Evolutionary conservation across 2,888 invertebrate genomes (phyloP).

Genomic region (Drosophila diplacantha): DNA sequence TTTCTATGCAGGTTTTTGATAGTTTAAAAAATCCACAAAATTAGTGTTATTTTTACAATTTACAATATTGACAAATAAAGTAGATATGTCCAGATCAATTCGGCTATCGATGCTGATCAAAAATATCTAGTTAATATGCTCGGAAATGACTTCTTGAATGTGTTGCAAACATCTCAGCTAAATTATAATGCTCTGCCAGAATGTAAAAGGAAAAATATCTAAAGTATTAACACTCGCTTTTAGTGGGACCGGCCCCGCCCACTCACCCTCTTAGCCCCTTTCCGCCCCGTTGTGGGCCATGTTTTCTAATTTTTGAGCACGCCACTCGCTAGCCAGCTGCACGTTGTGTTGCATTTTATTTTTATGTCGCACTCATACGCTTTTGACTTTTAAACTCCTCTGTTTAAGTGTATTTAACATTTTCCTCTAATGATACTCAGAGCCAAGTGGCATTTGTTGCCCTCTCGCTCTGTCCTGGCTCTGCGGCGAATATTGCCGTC

Average conservation of each 20-base stretch:
- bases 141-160: not conserved
- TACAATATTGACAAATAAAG: not conserved
- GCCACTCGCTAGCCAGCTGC: constrained; percentile 15
- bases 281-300: constrained; percentile 20
- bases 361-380: constrained; percentile 59
- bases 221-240: constrained; percentile 50
- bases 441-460: constrained; percentile 65
- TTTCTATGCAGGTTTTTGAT: no score
- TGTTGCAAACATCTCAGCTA: not conserved
- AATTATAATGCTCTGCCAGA: not conserved
- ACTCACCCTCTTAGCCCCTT: not conserved
- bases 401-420: constrained; percentile 70
- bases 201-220: constrained; percentile 4
- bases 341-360: constrained; percentile 48
- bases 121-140: no score
- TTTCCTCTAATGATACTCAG: constrained; percentile 71
- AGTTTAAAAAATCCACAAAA: no score
- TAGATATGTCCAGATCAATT: not conserved
- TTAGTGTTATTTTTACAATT: not conserved
- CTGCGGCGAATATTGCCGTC: constrained; percentile 6
- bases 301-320: constrained; percentile 48
- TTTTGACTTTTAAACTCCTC: constrained; percentile 59
- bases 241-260: constrained; percentile 28
- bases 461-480: constrained; percentile 24
- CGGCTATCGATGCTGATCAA: not conserved